phyloP scores from a whole-genome alignment of 2,113 vertebrate species.

The Chloropsis hardwickii region DNA sequence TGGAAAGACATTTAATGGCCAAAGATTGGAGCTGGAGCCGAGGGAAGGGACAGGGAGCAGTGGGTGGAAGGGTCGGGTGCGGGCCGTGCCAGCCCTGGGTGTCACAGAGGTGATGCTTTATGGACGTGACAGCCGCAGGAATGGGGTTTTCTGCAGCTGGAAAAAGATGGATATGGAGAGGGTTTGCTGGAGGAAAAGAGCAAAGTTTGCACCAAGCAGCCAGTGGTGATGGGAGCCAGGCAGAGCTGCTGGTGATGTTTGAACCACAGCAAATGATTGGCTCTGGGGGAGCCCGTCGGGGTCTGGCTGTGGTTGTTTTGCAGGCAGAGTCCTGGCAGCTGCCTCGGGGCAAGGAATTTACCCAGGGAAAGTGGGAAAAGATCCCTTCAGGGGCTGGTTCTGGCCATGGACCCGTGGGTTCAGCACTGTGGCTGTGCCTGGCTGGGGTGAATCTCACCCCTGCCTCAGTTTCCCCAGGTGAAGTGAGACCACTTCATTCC shows the following conservation, averaged over 20 bases:
- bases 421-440: neutral
- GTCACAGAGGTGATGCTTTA: neutral
- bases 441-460: fast-evolving
- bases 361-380: neutral
- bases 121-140: neutral
- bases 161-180: neutral
- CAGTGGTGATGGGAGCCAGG: neutral
- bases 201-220: neutral
- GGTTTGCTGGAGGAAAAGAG: neutral
- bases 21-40: neutral
- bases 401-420: fast-evolving
- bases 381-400: neutral
- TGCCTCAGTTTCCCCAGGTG: neutral
- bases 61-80: fast-evolving
- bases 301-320: neutral
- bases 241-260: neutral
- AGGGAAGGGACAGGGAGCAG: neutral
- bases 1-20: neutral
- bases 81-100: fast-evolving
- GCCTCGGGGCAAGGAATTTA: neutral
- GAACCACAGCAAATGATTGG: neutral
- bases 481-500: neutral
- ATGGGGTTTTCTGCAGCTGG: neutral
- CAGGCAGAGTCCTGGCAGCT: neutral
- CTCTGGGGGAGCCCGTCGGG: fast-evolving